Evolutionary conservation across 2,113 vertebrate genomes (phyloP), one percentile per base, ranked within the genome.

Genomic region (Callocephalon fimbriatum): DNA sequence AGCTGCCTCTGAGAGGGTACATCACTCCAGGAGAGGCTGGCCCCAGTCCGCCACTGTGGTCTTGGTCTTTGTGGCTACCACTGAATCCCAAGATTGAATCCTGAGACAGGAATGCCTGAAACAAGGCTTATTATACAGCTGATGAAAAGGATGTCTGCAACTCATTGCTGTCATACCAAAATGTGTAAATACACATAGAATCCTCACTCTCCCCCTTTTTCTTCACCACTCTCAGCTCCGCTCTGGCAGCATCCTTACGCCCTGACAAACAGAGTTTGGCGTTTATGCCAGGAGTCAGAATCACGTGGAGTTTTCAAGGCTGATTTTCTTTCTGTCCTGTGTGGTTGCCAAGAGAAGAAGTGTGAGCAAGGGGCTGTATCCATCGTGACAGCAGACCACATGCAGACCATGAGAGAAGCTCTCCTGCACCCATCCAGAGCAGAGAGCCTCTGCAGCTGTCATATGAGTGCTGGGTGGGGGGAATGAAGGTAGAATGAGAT

Each of bases 331-430:
- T 65, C 80, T 93, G 53, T 23, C 27, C 87, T 3, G 1, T 45
- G 68, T 27, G 58, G 67, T 73, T 90, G 66, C 93, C 79, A 83
- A 51, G 87, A 86, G 65, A 16, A 44, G 80, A 29, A 47, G n/a
- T 22, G 53, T 31, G 54, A 95, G 62, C 0, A 1, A 88, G 59
- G 59, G 58, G 12, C 38, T 14, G 53, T 42, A 10, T 47, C 76
- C 62, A 4, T 62, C 0, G 0, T 73, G 91, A 32, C 40, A n/a
- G 4, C 1, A 1, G 13, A 19, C 16, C 0, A 2, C 70, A 47
- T 8, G 0, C 27, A 56, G 47, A 6, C 8, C 0, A 0, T 19
- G 62, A 0, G 0, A 77, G 75, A 45, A 86, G 29, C 1, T 0
- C 22, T 86, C 42, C 66, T 1, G 10, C 2, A 4, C 26, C 65